These are phyloP conservation scores for Oscheius onirici DNA, from an alignment of 2,888 invertebrate genomes.

Conservation along the genomic window DNA sequence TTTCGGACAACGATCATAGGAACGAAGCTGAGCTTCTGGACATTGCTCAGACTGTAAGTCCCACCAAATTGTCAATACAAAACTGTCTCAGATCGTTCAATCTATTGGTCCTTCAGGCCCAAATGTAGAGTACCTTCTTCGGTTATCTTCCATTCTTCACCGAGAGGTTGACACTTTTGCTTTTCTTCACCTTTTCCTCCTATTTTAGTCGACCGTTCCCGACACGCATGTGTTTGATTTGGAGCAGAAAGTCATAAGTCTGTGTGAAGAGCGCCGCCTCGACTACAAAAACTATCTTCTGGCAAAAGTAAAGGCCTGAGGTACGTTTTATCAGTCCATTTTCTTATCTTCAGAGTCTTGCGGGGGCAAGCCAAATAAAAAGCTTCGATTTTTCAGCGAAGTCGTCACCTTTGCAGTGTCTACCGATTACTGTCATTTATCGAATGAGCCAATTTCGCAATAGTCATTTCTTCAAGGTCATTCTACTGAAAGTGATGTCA, in stretches of 20 bases:
- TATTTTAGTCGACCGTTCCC: slow-evolving; percentile 47
- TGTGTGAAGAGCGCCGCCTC: slow-evolving; percentile 38
- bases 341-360: not conserved
- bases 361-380: not conserved
- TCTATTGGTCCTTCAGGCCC: slow-evolving; percentile 85
- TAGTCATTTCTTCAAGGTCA: not conserved
- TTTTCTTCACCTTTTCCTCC: not conserved
- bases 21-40: slow-evolving; percentile 82
- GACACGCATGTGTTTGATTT: slow-evolving; percentile 63
- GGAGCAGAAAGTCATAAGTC: slow-evolving; percentile 40
- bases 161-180: slow-evolving; percentile 26
- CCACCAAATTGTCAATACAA: too few species aligned
- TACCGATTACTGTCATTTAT: not conserved
- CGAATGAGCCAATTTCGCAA: slow-evolving; percentile 1
- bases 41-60: slow-evolving; percentile 78
- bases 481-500: slow-evolving; percentile 1
- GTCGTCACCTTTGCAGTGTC: not conserved
- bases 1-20: slow-evolving; percentile 81
- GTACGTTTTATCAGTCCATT: slow-evolving; percentile 2
- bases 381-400: not conserved
- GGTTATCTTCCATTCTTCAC: slow-evolving; percentile 59
- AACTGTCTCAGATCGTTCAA: slow-evolving; percentile 78
- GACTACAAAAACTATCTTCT: slow-evolving; percentile 10
- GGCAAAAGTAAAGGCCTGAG: not conserved
- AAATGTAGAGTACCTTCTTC: slow-evolving; percentile 88